phyloP scores from a whole-genome alignment of 2,113 vertebrate species.

The Alexandromys fortis region DNA sequence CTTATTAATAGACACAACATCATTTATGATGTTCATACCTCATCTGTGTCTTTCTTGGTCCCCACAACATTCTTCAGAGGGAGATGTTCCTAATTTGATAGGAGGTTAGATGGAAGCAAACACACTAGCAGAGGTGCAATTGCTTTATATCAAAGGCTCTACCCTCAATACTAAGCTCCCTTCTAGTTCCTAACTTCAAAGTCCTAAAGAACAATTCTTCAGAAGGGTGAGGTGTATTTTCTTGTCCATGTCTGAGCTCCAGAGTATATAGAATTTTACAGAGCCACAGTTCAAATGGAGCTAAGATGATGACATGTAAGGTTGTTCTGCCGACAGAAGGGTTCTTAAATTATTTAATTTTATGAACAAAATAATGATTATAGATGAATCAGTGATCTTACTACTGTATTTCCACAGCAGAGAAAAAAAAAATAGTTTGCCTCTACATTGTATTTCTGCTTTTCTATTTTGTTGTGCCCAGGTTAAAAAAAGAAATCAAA shows the following conservation, averaged over 20 bases:
- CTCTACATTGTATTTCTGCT: background rate
- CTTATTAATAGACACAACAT: rapidly evolving
- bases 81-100: background rate
- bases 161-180: background rate
- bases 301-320: background rate
- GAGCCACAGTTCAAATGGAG: background rate
- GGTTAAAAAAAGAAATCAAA: background rate
- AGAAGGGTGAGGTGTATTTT: background rate
- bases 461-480: slow-evolving; percentile 29
- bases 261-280: background rate
- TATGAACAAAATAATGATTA: background rate
- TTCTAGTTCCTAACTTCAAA: background rate
- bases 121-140: background rate
- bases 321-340: background rate
- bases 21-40: background rate
- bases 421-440: background rate
- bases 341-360: background rate
- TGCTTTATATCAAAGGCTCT: background rate
- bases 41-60: background rate
- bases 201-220: background rate
- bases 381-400: background rate
- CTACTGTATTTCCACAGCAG: background rate
- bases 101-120: background rate
- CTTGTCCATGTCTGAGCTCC: background rate
- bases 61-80: background rate